Evolutionary conservation across 2,113 vertebrate species (phyloP).

Genomic region (Cebus imitator): DNA sequence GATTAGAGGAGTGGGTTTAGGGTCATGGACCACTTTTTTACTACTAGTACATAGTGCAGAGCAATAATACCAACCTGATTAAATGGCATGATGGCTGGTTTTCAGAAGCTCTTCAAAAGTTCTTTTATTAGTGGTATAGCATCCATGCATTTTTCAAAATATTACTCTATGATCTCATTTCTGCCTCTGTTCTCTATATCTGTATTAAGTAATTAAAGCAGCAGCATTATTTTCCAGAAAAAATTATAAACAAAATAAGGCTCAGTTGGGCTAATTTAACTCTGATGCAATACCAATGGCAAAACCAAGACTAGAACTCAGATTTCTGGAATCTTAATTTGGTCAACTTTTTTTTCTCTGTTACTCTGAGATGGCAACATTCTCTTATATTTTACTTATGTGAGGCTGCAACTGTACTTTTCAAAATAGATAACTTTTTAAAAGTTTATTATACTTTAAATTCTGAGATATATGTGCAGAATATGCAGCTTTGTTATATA

Average conservation of each 20-base stretch:
- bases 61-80: neutral
- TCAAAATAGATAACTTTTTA: neutral
- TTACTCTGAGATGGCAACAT: constrained; percentile 1
- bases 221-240: constrained; percentile 19
- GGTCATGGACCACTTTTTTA: neutral
- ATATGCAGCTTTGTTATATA: too few species aligned
- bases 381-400: constrained; percentile 2
- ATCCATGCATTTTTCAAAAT: constrained; percentile 1
- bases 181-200: neutral
- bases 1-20: neutral
- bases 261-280: neutral
- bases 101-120: neutral
- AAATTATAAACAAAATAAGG: neutral
- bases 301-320: neutral
- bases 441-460: too few species aligned
- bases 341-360: neutral
- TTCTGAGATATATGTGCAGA: too few species aligned
- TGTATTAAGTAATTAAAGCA: neutral
- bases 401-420: neutral
- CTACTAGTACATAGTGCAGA: neutral
- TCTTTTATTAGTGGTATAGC: neutral
- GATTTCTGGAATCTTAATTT: constrained; percentile 8
- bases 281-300: neutral
- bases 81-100: neutral
- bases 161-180: neutral